Conservation (phyloP, 1,140 invertebrate species). For the Oryzaephilus surinamensis region DNA sequence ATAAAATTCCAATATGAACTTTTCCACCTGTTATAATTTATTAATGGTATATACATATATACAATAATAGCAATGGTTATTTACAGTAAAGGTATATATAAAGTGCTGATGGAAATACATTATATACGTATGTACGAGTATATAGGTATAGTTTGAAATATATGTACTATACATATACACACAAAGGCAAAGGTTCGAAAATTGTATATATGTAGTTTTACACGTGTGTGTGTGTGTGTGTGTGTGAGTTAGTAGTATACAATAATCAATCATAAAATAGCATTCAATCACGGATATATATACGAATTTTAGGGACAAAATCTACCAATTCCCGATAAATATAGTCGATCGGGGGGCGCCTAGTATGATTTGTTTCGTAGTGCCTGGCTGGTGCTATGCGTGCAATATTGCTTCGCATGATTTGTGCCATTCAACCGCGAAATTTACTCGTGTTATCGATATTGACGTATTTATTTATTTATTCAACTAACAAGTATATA, state of each 20-base stretch:
- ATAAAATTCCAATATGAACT: constrained; percentile 1
- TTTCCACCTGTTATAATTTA: constrained; percentile 1
- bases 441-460: background rate
- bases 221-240: too few species aligned
- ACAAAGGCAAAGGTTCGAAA: too few species aligned
- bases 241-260: background rate
- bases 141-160: too few species aligned
- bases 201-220: too few species aligned
- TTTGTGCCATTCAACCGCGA: background rate
- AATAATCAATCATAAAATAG: constrained; percentile 1
- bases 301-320: background rate
- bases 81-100: too few species aligned
- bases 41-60: too few species aligned
- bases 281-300: background rate
- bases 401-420: background rate
- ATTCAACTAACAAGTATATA: background rate
- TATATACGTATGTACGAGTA: too few species aligned
- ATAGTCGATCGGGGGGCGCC: background rate
- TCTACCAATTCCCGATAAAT: background rate
- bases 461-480: background rate
- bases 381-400: constrained; percentile 1
- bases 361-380: background rate
- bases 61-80: background rate
- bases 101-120: too few species aligned
- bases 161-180: too few species aligned